phyloP scores from a whole-genome alignment of 2,113 vertebrate genomes.

The Maylandia zebra region DNA sequence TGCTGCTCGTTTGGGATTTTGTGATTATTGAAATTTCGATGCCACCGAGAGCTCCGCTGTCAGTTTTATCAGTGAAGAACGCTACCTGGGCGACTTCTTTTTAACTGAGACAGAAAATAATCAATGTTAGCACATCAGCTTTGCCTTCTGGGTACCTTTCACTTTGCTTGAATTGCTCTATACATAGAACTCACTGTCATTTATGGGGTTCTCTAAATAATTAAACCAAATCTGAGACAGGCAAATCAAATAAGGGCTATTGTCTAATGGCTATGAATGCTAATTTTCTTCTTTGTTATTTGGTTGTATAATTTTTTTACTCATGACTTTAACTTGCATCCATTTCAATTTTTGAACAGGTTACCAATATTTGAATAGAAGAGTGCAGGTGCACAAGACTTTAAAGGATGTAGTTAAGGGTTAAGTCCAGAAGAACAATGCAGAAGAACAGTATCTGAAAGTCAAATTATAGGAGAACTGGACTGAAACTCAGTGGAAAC shows the following conservation, averaged over 20 bases:
- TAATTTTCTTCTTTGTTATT: not conserved
- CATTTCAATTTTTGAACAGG: not conserved
- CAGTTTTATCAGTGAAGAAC: not conserved
- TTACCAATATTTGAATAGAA: not conserved
- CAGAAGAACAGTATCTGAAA: not conserved
- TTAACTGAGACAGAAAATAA: constrained; percentile 8
- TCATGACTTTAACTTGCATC: not conserved
- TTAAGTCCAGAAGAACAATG: not conserved
- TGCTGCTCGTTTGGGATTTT: constrained; percentile 15
- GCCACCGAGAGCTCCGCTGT: not conserved
- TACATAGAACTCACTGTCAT: not conserved
- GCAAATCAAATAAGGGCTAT: not conserved
- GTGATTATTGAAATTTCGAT: constrained; percentile 27
- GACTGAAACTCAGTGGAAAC: not conserved
- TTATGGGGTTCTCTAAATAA: not conserved
- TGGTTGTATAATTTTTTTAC: not conserved
- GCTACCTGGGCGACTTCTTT: constrained; percentile 22
- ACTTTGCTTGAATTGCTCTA: not conserved
- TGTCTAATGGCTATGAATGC: not conserved
- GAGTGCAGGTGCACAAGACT: not conserved
- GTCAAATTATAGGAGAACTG: not conserved
- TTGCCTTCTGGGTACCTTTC: not conserved
- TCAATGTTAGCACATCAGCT: constrained; percentile 24
- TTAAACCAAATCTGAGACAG: not conserved
- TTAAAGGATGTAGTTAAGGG: not conserved